phyloP scores from a whole-genome alignment of 2,113 vertebrate genomes.

The Proterorhinus semilunaris region DNA sequence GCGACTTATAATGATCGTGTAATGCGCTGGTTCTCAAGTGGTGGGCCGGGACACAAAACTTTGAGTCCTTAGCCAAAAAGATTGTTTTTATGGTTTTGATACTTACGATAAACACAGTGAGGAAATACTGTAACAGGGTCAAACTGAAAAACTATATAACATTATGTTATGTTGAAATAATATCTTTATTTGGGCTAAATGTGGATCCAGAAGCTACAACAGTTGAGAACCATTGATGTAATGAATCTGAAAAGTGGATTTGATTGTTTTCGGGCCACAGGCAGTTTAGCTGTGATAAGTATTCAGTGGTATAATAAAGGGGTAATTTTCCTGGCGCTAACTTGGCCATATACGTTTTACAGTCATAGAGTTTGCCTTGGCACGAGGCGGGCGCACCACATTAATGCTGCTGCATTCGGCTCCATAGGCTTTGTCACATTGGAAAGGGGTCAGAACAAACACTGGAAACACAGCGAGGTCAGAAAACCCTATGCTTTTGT shows the following conservation, averaged over 20 bases:
- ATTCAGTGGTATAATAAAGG: conserved; percentile 67
- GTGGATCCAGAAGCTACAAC: too few relatives aligned
- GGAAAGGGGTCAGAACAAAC: conserved; percentile 75
- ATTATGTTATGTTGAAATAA: too few relatives aligned
- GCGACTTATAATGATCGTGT: neutral
- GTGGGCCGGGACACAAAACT: too few relatives aligned
- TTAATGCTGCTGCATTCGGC: conserved; percentile 69
- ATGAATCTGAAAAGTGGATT: conserved; percentile 10
- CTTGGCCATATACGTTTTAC: conserved; percentile 71
- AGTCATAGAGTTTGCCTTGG: conserved; percentile 76
- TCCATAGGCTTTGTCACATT: conserved; percentile 77
- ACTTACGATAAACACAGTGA: too few relatives aligned
- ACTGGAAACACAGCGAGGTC: conserved; percentile 74
- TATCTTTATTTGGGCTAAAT: too few relatives aligned
- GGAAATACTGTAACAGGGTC: too few relatives aligned
- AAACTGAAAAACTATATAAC: too few relatives aligned
- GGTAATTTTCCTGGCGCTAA: conserved; percentile 76
- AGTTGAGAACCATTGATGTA: too few relatives aligned
- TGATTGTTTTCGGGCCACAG: conserved; percentile 40
- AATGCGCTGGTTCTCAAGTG: neutral
- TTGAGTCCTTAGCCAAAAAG: too few relatives aligned
- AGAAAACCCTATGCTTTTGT: conserved; percentile 58
- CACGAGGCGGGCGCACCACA: conserved; percentile 66
- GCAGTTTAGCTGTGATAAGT: conserved; percentile 56
- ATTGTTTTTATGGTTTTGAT: too few relatives aligned